Base-by-base conservation (phyloP, 2,797 vertebrate genomes). In the Geotrypetes seraphini region DNA sequence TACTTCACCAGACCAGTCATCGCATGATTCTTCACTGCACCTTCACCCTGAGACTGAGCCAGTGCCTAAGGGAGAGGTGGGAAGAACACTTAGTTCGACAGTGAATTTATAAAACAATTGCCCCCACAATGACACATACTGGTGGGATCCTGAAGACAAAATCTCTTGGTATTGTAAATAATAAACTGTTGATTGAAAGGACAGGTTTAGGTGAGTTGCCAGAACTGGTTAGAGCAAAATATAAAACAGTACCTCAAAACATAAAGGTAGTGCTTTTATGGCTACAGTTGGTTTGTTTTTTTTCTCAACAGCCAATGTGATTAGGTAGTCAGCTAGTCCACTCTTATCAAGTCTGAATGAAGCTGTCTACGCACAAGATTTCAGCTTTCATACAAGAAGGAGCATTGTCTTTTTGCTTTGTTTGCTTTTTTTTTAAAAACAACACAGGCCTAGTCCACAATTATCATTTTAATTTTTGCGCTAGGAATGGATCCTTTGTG, bases 241-340 rank as follows among this genome's bases (percentile, higher is more conserved):
- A n/a, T n/a, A n/a, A n/a, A 37, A 43, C 69, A 75, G 73, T 81
- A 83, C 82, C 83, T 88, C 83, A 83, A 43, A 57, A 49, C 43
- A 43, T 36, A 42, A 49, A 49, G 29, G 32, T 28, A 57, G 66
- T 66, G 57, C 50, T 57, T 49, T n/a, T n/a, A n/a, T 63, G 58
- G 51, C 61, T 65, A 19, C 57, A 19, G 31, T 2, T n/a, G n/a
- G n/a, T n/a, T n/a, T 31, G 63, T 57, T 10, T 35, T 65, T 48
- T 62, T 32, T 17, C 50, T 43, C 27, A 43, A 36, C 53, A 47
- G 54, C 49, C 59, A 43, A 67, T 50, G 60, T 66, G 66, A 68
- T 49, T 47, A 53, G 44, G 52, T 34, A 43, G 31, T 50, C 3
- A 22, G 53, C 39, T 51, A 45, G 57, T 52, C 51, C n/a, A 36